Percentiles rank a stretch among this genome's conserved stretches.
These are phyloP conservation scores for Gavialis gangeticus DNA, from an alignment of 2,113 vertebrate species.

Conservation along the genomic window DNA sequence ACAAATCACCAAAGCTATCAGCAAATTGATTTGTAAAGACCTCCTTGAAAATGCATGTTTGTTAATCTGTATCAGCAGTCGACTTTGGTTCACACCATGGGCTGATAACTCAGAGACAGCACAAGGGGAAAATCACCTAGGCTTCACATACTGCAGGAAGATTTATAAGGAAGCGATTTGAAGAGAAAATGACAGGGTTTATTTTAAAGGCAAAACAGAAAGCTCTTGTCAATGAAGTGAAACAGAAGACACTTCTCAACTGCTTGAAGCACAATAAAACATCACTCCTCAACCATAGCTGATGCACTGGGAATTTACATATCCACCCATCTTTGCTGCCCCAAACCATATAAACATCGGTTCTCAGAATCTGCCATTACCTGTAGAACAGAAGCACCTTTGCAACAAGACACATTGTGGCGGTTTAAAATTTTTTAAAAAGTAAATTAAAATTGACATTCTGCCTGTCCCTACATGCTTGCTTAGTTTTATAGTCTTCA, in stretches of 20 bases:
- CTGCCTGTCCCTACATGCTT: not conserved
- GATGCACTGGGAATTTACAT: not conserved
- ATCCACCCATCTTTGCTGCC: too few species aligned
- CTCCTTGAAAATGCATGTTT: not conserved
- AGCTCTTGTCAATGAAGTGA: fast-evolving
- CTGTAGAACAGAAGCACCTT: not conserved
- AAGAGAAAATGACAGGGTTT: not conserved
- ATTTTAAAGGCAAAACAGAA: not conserved
- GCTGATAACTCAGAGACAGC: not conserved
- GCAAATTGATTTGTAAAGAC: not conserved
- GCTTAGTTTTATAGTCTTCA: not conserved
- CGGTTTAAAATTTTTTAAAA: too few species aligned
- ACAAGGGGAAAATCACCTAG: not conserved
- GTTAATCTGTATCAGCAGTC: not conserved
- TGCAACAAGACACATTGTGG: not conserved
- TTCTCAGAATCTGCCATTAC: not conserved
- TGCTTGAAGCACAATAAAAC: not conserved
- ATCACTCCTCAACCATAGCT: not conserved
- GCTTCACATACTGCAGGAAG: fast-evolving
- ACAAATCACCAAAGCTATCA: not conserved
- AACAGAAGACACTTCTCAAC: not conserved
- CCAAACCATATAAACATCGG: not conserved
- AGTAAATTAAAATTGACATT: not conserved
- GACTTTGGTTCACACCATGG: not conserved
- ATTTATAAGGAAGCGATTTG: not conserved